A percentile compares a stretch with the other conserved stretches of the same genome.
Evolutionary conservation across 2,888 invertebrate genomes (phyloP).

Genomic region (Trichopria drosophilae): DNA sequence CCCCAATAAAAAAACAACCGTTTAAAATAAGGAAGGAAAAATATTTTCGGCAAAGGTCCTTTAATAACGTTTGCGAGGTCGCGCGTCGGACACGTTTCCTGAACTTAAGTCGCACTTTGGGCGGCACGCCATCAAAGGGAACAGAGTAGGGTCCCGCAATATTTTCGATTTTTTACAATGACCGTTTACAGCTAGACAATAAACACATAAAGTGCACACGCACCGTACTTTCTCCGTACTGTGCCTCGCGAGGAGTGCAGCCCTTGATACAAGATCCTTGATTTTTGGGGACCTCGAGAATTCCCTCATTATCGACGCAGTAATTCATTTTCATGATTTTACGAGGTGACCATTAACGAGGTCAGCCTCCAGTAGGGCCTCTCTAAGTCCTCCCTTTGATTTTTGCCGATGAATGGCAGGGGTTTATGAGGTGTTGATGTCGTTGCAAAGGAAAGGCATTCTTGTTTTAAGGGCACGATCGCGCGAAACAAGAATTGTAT

Average conservation of each 20-base stretch:
- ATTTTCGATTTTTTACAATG: slow-evolving; percentile 19
- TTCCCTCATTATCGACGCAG: slow-evolving; percentile 47
- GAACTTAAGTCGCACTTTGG: slow-evolving; percentile 15
- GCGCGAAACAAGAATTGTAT: no score
- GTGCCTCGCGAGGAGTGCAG: slow-evolving; percentile 14
- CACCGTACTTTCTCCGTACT: slow-evolving; percentile 44
- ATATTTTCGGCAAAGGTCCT: no score
- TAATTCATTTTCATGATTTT: slow-evolving; percentile 53
- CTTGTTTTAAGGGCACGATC: no score
- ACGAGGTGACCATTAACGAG: slow-evolving; percentile 37
- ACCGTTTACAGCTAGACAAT: slow-evolving; percentile 46
- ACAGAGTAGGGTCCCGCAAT: slow-evolving; percentile 6
- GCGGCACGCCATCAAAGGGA: slow-evolving; percentile 27
- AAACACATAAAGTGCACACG: slow-evolving; percentile 48
- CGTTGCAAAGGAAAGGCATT: no score
- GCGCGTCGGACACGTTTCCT: no score
- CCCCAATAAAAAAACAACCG: no score
- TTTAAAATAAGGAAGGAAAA: no score
- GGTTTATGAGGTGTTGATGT: no score
- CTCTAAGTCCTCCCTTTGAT: no score
- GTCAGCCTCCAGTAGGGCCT: no score
- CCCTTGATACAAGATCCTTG: slow-evolving; percentile 9
- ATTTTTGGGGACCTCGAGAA: slow-evolving; percentile 30
- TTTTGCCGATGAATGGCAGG: no score
- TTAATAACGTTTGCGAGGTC: no score